Percentiles rank a stretch among this genome's conserved stretches.
phyloP scores from a whole-genome alignment of 2,888 invertebrate species.

The Rotaria socialis region DNA sequence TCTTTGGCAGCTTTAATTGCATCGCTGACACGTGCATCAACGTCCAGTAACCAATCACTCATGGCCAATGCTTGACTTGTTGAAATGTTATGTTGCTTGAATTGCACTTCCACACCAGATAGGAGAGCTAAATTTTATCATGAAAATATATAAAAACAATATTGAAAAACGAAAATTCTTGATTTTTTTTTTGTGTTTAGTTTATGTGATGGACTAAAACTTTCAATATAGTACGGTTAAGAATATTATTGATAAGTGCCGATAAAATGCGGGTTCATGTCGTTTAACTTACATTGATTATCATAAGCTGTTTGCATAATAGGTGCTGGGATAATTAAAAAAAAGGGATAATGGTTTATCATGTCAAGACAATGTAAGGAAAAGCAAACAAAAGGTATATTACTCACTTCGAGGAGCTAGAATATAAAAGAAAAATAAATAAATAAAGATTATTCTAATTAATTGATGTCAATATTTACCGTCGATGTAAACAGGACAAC shows the following conservation, averaged over 20 bases:
- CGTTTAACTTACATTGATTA: not conserved
- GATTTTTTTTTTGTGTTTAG: not conserved
- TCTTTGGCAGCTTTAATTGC: constrained; percentile 71
- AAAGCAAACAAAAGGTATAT: not conserved
- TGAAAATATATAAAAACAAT: not conserved
- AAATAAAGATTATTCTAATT: too few species aligned
- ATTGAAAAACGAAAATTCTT: too few species aligned
- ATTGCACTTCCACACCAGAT: not conserved
- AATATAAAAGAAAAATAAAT: not conserved
- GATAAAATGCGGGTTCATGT: too few species aligned
- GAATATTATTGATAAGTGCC: too few species aligned
- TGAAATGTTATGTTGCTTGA: not conserved
- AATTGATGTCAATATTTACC: constrained; percentile 62
- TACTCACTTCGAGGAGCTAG: not conserved
- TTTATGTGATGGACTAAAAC: not conserved
- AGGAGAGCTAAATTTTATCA: not conserved
- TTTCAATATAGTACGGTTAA: too few species aligned
- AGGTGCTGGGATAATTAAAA: too few species aligned
- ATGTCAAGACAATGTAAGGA: too few species aligned
- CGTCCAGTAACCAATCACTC: constrained; percentile 56
- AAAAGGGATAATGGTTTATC: too few species aligned
- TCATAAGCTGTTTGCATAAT: too few species aligned
- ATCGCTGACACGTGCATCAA: constrained; percentile 55
- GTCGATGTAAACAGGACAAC: constrained; percentile 76
- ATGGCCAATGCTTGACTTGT: not conserved